Evolutionary conservation across 2,113 vertebrate genomes (phyloP), one percentile per base, ranked within the genome.

Genomic region (Elephantulus edwardii): DNA sequence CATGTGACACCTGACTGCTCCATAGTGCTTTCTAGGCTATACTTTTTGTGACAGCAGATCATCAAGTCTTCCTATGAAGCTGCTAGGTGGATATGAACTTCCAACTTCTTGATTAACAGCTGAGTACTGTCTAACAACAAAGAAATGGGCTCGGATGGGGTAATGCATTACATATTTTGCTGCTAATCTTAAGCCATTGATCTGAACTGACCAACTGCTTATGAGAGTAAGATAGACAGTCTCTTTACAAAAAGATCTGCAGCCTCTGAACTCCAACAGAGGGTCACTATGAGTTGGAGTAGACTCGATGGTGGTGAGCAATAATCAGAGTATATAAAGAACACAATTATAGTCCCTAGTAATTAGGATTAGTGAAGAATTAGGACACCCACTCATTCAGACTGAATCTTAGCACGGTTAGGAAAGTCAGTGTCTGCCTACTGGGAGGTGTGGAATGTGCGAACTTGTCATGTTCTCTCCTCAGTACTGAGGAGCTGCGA

Each of bases 391-490:
- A 74, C 26, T 6, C 64, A 2, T 46, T 78, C 42, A 22, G 44
- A 40, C 1, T 58, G 71, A 56, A 17, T 28, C 40, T 70, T 0
- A 3, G 17, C 6, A n/a, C 5, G 0, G 24, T 72, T 52, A 33
- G n/a, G 56, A 26, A 52, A 77, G 33, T 40, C 6, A 6, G 38
- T 3, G 40, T 19, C 74, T 40, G 24, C 26, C 0, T 2, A 76
- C 2, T 3, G 52, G 12, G n/a, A 87, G 68, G 56, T 20, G 17
- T 46, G 82, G 13, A 24, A 10, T 0, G 22, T 33, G 74, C 86
- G 22, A 28, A 44, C 19, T 28, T 50, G 8, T 14, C 40, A 68
- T 0, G 0, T 12, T 70, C 6, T 24, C 1, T 28, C 14, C 20
- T 6, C 8, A 5, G 9, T 2, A 2, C 46, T 2, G 22, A 50